These are phyloP conservation scores for Acanthurus lineatus DNA, from an alignment of 2,797 vertebrate species.

Conservation along the genomic window DNA sequence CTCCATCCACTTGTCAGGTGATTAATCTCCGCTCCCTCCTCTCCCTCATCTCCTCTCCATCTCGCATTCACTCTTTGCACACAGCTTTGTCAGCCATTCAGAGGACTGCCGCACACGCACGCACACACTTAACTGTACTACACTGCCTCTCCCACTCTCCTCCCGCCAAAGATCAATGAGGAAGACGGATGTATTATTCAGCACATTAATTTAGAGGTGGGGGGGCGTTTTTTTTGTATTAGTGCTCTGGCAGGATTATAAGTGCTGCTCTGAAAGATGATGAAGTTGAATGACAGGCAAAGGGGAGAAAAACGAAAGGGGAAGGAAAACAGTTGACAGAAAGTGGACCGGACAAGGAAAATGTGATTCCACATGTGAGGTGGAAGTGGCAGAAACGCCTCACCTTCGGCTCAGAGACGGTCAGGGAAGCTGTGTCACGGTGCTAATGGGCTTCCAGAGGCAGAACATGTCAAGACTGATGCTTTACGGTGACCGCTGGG, in stretches of 20 bases:
- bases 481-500: constrained; percentile 58
- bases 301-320: constrained; percentile 23
- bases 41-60: constrained; percentile 68
- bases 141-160: constrained; percentile 46
- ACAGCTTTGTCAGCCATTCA: constrained; percentile 62
- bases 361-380: constrained; percentile 40
- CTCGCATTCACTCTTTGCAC: constrained; percentile 63
- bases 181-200: constrained; percentile 72
- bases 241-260: constrained; percentile 48
- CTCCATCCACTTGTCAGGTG: constrained; percentile 84
- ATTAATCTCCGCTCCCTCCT: constrained; percentile 75
- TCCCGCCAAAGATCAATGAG: constrained; percentile 70
- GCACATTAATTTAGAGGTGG: constrained; percentile 62
- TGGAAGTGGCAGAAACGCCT: constrained; percentile 39
- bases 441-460: constrained; percentile 61
- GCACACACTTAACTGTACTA: constrained; percentile 37
- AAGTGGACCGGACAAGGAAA: constrained; percentile 24
- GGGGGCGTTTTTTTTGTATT: constrained; percentile 42
- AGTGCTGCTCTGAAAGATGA: constrained; percentile 51
- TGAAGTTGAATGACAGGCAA: constrained; percentile 33
- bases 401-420: constrained; percentile 18
- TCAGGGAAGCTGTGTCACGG: constrained; percentile 28
- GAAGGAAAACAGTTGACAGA: constrained; percentile 34
- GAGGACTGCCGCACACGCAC: constrained; percentile 40
- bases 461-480: constrained; percentile 60